phyloP scores from a whole-genome alignment of 2,113 vertebrate genomes.

The Gadus macrocephalus region DNA sequence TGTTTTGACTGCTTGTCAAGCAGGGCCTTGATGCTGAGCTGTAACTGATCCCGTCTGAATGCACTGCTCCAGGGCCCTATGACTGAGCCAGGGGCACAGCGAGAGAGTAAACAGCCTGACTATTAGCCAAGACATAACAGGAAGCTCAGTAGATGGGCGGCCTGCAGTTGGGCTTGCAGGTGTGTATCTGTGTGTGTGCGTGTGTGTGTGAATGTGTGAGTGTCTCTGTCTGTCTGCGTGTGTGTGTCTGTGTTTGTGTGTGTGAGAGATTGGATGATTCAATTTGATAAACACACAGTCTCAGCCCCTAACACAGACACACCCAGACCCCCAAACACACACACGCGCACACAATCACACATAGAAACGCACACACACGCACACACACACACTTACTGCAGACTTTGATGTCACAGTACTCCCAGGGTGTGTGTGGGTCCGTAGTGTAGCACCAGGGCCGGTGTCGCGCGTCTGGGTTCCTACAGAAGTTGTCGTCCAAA shows the following conservation, averaged over 20 bases:
- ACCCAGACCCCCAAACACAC: slow-evolving; percentile 7
- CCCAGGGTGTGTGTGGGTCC: slow-evolving; percentile 90
- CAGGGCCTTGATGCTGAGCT: slow-evolving; percentile 37
- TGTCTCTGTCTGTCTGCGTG: background rate
- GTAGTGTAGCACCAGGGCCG: slow-evolving; percentile 97
- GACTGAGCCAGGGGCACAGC: slow-evolving; percentile 24
- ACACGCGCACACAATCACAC: slow-evolving; percentile 3
- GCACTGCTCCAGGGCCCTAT: slow-evolving; percentile 54
- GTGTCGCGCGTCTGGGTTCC: slow-evolving; percentile 92
- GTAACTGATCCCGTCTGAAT: slow-evolving; percentile 44
- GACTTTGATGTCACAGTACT: slow-evolving; percentile 94
- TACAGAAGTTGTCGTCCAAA: slow-evolving; percentile 98
- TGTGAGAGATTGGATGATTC: background rate
- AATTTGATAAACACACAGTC: background rate
- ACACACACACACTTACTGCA: slow-evolving; percentile 83
- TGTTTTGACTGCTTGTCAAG: slow-evolving; percentile 45
- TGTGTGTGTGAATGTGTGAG: too few species aligned
- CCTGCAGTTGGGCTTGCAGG: slow-evolving; percentile 1
- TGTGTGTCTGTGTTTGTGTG: background rate
- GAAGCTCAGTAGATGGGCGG: background rate
- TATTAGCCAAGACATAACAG: slow-evolving; percentile 53
- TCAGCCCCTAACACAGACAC: slow-evolving; percentile 11
- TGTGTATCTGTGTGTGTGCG: slow-evolving; percentile 2
- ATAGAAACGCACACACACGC: slow-evolving; percentile 21
- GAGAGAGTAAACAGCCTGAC: slow-evolving; percentile 54